phyloP scores from a whole-genome alignment of 2,888 invertebrate species.

The Noctuana brunneofusca region DNA sequence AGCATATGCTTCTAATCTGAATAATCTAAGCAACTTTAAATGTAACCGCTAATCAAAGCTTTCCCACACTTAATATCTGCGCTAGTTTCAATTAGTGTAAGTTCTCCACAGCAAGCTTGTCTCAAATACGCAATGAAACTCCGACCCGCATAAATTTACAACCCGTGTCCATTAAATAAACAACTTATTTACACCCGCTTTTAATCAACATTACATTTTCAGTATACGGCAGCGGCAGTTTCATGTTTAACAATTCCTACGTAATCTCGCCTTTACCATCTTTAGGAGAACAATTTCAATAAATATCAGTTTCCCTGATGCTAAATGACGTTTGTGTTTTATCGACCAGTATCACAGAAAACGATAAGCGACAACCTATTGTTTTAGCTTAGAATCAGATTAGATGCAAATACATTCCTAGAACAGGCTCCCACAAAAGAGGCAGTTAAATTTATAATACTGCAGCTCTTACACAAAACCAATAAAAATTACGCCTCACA shows the following conservation, averaged over 20 bases:
- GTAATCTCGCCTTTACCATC: slow-evolving; percentile 20
- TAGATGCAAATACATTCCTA: too few relatives aligned
- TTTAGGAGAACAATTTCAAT: slow-evolving; percentile 21
- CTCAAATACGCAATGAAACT: slow-evolving; percentile 19
- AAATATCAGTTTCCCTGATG: slow-evolving; percentile 13
- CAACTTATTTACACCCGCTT: slow-evolving; percentile 28
- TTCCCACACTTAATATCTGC: background rate
- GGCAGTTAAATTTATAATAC: background rate
- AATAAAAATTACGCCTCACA: too few relatives aligned
- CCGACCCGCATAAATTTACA: slow-evolving; percentile 15
- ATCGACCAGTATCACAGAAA: background rate
- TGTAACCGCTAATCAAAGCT: background rate
- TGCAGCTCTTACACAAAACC: background rate
- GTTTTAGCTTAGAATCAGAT: background rate
- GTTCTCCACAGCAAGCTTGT: slow-evolving; percentile 7
- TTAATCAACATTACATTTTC: slow-evolving; percentile 29
- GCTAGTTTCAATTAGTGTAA: slow-evolving; percentile 23
- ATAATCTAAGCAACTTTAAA: background rate
- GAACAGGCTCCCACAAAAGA: too few relatives aligned
- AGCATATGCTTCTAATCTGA: background rate
- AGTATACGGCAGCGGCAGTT: slow-evolving; percentile 1
- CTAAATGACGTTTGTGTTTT: slow-evolving; percentile 8
- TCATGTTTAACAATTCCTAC: slow-evolving; percentile 11
- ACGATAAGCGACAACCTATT: background rate
- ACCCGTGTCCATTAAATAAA: slow-evolving; percentile 21